Evolutionary conservation across 2,113 vertebrate species (phyloP), one percentile per base, ranked within the genome.

Genomic region (Saccopteryx leptura): DNA sequence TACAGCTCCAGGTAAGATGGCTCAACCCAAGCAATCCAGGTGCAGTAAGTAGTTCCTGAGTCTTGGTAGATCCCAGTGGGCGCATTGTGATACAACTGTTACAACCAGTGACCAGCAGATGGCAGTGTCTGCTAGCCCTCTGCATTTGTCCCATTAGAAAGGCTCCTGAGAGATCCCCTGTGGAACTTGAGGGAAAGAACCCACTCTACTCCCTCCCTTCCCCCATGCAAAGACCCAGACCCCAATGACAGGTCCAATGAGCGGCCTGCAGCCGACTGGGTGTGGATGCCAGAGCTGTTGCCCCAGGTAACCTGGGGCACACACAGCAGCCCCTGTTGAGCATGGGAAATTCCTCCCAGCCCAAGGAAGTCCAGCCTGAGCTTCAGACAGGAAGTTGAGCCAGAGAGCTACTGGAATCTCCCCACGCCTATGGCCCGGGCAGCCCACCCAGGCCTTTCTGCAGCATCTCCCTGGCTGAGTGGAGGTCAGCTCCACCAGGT

Each of bases 251-350:
- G 88, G 39, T 61, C 10, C 74, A 48, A 39, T 39, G 39, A n/a
- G 92, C 3, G 18, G 50, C 74, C n/a, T 87, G 71, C 75, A 5
- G 72, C 80, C 24, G 5, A 82, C 61, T 14, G 6, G 5, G 52
- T 28, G 86, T 76, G 83, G 80, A 97, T 94, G 87, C 93, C 96
- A 69, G 63, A 86, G 90, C 78, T 7, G 91, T 95, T 96, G 93
- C 85, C 54, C 2, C 1, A 84, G 88, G 90, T 85, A 93, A 97
- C 93, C 46, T 18, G 68, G 66, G 72, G 54, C 0, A 5, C 46
- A 4, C 0, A 5, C 46, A 4, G 21, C 80, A 61, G 56, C 28
- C 63, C 50, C 13, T 33, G 19, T 5, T 56, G 82, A 78, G 56
- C 71, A 39, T 63, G 86, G 92, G 60, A 94, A 97, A 93, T 93